Conservation (phyloP, 2,113 vertebrate species). For the Anseranas semipalmata region DNA sequence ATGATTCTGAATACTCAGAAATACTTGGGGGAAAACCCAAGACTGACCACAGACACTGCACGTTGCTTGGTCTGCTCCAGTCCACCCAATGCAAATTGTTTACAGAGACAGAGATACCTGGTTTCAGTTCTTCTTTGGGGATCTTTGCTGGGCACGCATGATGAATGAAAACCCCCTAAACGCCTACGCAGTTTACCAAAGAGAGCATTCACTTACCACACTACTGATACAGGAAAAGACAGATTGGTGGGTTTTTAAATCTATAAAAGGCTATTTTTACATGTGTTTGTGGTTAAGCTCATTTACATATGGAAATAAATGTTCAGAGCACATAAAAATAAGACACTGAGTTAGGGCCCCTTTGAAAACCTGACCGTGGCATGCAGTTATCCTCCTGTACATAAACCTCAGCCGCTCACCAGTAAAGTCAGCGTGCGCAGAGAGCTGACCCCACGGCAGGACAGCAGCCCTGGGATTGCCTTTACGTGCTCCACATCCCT, state of each 20-base stretch:
- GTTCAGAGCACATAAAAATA: not conserved
- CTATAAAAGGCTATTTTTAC: not conserved
- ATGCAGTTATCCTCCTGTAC: not conserved
- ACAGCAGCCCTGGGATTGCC: not conserved
- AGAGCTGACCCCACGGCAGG: not conserved
- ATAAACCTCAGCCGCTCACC: not conserved
- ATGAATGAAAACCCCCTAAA: not conserved
- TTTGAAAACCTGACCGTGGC: not conserved
- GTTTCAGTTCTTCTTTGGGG: not conserved
- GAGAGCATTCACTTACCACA: not conserved
- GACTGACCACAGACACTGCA: not conserved
- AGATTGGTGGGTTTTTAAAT: not conserved
- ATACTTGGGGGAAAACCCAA: not conserved
- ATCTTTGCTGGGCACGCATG: not conserved
- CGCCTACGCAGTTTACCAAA: not conserved
- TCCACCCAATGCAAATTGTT: not conserved
- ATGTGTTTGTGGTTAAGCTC: not conserved
- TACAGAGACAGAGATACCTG: not conserved
- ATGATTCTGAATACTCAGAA: not conserved
- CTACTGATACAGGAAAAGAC: not conserved
- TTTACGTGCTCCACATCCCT: not conserved
- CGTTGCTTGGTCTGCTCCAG: not conserved
- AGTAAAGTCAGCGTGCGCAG: not conserved
- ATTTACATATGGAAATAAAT: not conserved
- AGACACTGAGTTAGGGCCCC: not conserved